Evolutionary conservation across 2,888 invertebrate species (phyloP), one percentile per base, ranked within the genome.

Genomic region (Coleophora flavipennella): DNA sequence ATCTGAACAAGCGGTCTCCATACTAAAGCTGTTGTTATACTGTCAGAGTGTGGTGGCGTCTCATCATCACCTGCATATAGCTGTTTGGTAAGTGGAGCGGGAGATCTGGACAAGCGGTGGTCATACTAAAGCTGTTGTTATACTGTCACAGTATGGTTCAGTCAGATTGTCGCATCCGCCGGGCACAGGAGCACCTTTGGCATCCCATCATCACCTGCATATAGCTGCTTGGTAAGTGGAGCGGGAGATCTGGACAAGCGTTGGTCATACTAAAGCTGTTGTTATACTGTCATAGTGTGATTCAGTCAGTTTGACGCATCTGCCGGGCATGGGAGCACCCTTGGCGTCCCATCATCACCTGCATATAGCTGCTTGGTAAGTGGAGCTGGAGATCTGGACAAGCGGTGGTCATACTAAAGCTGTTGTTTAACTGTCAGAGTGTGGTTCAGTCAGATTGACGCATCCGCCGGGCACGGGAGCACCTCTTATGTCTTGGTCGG

Each of bases 101-200:
- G n/a, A n/a, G n/a, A n/a, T n/a, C 9, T 91, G 91, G 60, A 79
- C 83, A 43, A 89, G 89, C 11, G 91, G 90, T 4, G 91, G 90
- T 44, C 58, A 84, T 1, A 86, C 87, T 2, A 70, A 72, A 14
- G 87, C 90, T 0, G 74, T 85, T 10, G 85, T 87, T 13, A 55
- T 93, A 41, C 81, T 93, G 50, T 89, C 92, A 64, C 93, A 93
- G 34, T 94, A 93, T 70, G 87, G 88, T 46, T 92, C 92, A 59
- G 88, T 85, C 7, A 74, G 84, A 43, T 69, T 89, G 39, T 61
- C 67, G 32, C 67, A 73, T 11, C 59, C 76, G 25, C 88, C 88
- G 8, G 78, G 84, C 10, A 67, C 86, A 35, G 68, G 74, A 37
- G 87, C 88, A 43, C 83, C 87, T 13, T 61, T 72, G 39, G 89